Evolutionary conservation across 2,113 vertebrate species (phyloP).

Genomic region (Arothron firmamentum): DNA sequence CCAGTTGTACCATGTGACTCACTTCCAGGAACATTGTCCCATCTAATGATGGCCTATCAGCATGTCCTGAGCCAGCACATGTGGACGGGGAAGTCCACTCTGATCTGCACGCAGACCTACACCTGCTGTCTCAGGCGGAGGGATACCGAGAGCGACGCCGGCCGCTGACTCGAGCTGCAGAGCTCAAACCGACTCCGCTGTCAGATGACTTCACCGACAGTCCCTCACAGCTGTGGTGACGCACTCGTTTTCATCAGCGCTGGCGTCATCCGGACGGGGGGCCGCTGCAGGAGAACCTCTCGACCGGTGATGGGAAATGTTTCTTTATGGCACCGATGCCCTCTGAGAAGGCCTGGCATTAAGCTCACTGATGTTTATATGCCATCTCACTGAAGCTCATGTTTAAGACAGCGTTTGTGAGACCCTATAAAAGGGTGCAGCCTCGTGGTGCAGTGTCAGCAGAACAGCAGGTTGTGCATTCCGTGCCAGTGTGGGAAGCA

Average conservation of each 20-base stretch:
- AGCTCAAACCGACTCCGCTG: constrained; percentile 23
- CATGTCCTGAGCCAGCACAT: not conserved
- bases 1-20: constrained; percentile 20
- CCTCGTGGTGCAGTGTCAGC: too few species aligned
- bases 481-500: too few species aligned
- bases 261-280: constrained; percentile 48
- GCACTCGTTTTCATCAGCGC: constrained; percentile 55
- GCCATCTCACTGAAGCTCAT: not conserved
- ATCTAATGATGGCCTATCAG: constrained; percentile 44
- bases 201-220: constrained; percentile 50
- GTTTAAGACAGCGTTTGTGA: not conserved
- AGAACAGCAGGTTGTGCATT: too few species aligned
- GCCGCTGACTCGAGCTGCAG: constrained; percentile 34
- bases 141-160: constrained; percentile 22
- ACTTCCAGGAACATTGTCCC: constrained; percentile 23
- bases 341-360: constrained; percentile 44
- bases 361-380: constrained; percentile 24
- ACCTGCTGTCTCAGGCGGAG: constrained; percentile 20
- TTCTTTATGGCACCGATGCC: constrained; percentile 24
- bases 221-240: constrained; percentile 56
- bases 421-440: not conserved
- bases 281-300: constrained; percentile 33
- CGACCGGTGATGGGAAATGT: constrained; percentile 34
- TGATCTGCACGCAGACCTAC: constrained; percentile 6
- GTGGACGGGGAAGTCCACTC: not conserved